Conservation (phyloP, 2,888 invertebrate species). For the Protophormia terraenovae region DNA sequence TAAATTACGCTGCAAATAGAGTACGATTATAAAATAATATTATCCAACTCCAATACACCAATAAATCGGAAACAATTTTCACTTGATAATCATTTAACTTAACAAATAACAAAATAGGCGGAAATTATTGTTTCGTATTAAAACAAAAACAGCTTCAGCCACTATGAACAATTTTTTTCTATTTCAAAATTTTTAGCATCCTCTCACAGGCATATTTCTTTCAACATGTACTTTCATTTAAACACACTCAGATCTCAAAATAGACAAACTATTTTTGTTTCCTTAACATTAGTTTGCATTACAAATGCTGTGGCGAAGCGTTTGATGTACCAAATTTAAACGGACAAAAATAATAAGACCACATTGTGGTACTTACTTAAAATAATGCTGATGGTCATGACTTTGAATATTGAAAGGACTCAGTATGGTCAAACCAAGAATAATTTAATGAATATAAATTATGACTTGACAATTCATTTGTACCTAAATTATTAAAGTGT, state of each 20-base stretch:
- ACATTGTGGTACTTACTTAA: background rate
- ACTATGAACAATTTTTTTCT: background rate
- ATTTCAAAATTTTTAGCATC: too few species aligned
- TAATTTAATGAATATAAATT: background rate
- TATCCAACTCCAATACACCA: background rate
- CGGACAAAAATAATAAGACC: background rate
- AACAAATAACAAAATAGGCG: background rate
- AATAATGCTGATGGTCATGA: background rate
- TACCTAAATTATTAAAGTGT: too few species aligned
- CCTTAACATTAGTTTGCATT: constrained; percentile 57
- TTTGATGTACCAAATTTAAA: background rate
- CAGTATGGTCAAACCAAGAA: background rate
- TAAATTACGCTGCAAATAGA: too few species aligned
- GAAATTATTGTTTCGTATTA: background rate
- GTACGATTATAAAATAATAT: too few species aligned
- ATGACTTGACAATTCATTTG: background rate
- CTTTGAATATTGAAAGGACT: background rate
- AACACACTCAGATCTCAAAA: background rate
- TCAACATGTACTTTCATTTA: background rate
- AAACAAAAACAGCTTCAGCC: background rate
- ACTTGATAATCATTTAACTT: background rate
- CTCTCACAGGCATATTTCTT: background rate
- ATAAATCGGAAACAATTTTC: background rate
- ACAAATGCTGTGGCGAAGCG: constrained; percentile 16
- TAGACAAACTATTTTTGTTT: constrained; percentile 63